These are phyloP conservation scores for Magallana gigas DNA, from an alignment of 1,140 invertebrate genomes.

Conservation along the genomic window DNA sequence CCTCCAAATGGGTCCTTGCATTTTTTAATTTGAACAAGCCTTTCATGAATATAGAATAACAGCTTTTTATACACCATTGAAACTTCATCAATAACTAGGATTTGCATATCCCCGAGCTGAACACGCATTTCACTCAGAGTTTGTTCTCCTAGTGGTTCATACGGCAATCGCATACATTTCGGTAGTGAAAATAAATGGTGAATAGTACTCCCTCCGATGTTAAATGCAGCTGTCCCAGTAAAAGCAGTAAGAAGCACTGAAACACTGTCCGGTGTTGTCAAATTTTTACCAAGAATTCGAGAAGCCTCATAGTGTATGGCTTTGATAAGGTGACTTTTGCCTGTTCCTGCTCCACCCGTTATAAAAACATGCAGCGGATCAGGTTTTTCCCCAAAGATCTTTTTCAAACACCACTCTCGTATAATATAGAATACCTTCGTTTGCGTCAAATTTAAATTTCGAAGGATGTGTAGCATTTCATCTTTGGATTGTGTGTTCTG, in stretches of 20 bases:
- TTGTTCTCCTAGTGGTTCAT: constrained; percentile 42
- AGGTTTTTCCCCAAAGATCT: constrained; percentile 13
- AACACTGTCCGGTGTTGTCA: constrained; percentile 25
- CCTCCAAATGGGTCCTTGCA: constrained; percentile 1
- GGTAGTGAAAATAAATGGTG: constrained; percentile 47
- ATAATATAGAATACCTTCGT: constrained; percentile 51
- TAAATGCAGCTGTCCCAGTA: constrained; percentile 50
- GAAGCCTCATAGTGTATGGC: constrained; percentile 52
- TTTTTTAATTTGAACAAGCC: constrained; percentile 39
- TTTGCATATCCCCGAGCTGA: constrained; percentile 38
- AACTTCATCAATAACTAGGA: constrained; percentile 30
- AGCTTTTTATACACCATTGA: neutral
- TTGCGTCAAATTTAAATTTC: constrained; percentile 10
- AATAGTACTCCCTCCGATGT: constrained; percentile 44
- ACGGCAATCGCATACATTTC: neutral
- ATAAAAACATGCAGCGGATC: constrained; percentile 50
- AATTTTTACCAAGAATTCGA: constrained; percentile 41
- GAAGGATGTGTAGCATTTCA: neutral
- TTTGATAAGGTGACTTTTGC: constrained; percentile 58
- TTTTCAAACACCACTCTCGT: constrained; percentile 45
- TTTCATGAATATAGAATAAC: constrained; percentile 47
- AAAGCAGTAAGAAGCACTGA: constrained; percentile 45
- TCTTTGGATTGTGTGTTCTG: neutral
- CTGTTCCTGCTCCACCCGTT: constrained; percentile 51
- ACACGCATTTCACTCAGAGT: constrained; percentile 30